Evolutionary conservation across 2,113 vertebrate species (phyloP).

Genomic region (Myotis lucifugus): DNA sequence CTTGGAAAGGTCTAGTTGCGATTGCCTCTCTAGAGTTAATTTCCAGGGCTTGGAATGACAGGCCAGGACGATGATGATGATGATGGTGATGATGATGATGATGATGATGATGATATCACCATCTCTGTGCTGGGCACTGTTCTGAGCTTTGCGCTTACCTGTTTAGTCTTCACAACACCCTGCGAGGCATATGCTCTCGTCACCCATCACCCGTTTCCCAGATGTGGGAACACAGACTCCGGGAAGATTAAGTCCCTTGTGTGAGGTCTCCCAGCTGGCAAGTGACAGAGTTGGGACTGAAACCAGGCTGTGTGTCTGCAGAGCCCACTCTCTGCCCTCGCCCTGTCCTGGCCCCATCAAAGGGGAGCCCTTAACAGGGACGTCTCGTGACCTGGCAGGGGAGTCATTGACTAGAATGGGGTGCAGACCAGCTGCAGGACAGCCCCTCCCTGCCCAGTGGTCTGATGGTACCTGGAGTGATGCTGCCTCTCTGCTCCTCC

Average conservation of each 20-base stretch:
- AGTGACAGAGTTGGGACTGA: background rate
- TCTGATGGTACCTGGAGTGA: background rate
- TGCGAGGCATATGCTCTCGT: accelerated
- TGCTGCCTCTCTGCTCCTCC: accelerated
- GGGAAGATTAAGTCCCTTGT: background rate
- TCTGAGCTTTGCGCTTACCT: too few species aligned
- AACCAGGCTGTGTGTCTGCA: background rate
- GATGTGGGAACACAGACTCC: background rate
- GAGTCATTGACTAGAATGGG: background rate
- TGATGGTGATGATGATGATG: too few species aligned
- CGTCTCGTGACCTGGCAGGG: accelerated
- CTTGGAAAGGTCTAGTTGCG: background rate
- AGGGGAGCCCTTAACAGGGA: background rate
- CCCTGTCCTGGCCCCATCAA: background rate
- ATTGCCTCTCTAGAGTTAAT: background rate
- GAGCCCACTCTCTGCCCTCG: background rate
- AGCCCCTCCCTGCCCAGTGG: too few species aligned
- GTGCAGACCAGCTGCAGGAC: background rate
- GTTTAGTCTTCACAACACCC: background rate
- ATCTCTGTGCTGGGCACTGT: background rate
- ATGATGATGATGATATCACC: background rate
- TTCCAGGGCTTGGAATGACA: background rate
- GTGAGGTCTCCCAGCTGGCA: background rate
- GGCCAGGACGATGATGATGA: too few species aligned
- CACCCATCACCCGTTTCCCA: background rate